Evolutionary conservation across 2,888 invertebrate genomes (phyloP), one percentile per base, ranked within the genome.

Genomic region (Drosophila parthenogenetica): DNA sequence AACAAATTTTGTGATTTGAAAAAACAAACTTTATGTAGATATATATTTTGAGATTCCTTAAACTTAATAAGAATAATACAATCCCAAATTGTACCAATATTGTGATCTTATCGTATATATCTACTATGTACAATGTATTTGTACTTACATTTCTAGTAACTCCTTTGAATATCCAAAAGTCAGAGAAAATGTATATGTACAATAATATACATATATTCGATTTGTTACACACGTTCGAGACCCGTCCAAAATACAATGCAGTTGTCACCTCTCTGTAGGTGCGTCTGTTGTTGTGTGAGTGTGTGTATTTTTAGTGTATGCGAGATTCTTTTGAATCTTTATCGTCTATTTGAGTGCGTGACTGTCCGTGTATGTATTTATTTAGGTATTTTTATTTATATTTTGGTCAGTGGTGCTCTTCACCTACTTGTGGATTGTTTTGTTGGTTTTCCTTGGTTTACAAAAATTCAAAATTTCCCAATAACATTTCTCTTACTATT

Each of bases 351-450:
- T 32, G 13, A 22, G 19, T 37, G 5, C 45, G 16, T 43, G 39
- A 25, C 3, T 19, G 35, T 45, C 43, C 13, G n/a, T 14, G 19
- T 25, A 1, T 49, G 39, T 54, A 49, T 62, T 25, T 46, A 43
- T 66, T 32, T 64, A 39, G 54, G 64, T 69, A 69, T 73, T 67
- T 87, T 79, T 61, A 39, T 42, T 50, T 51, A 46, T 63, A 63
- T 62, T 65, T 63, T 72, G 55, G 62, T 79, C 57, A 51, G 14
- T 57, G 62, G 35, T 43, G 54, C 57, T 79, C 51, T 72, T 60
- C 73, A 43, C 88, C 83, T 88, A 83, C 83, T 83, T 83, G 83
- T 83, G 88, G 83, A 83, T 83, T 83, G 77, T 51, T 65, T 78
- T 87, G 73, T 69, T 51, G 40, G 13, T 58, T 48, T 48, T 43